Conservation (phyloP, 2,888 invertebrate species). For the Agrochola circellaris region DNA sequence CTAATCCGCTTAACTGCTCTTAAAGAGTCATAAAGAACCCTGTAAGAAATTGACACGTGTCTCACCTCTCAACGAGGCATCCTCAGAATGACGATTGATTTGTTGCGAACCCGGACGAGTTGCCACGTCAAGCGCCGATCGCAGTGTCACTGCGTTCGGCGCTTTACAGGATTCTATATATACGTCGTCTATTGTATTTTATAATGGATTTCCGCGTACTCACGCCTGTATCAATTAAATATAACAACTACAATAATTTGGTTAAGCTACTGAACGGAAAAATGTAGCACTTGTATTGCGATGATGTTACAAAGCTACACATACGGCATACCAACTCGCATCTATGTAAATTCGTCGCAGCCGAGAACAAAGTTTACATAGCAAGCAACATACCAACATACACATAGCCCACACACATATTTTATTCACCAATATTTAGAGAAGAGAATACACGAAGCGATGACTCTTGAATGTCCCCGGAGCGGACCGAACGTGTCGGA, state of each 20-base stretch:
- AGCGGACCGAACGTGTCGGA: slow-evolving; percentile 63
- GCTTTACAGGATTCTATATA: no score
- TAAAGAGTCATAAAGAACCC: no score
- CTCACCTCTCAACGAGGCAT: no score
- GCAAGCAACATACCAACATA: background rate
- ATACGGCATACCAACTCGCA: slow-evolving; percentile 12
- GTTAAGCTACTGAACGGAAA: background rate
- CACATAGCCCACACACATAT: slow-evolving; percentile 30
- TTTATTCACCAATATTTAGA: slow-evolving; percentile 64
- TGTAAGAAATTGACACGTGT: no score
- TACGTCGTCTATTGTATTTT: no score
- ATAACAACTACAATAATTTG: slow-evolving; percentile 2
- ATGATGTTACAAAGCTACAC: background rate
- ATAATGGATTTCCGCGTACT: no score
- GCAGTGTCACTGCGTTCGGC: no score
- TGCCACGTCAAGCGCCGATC: no score
- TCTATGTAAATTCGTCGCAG: slow-evolving; percentile 18
- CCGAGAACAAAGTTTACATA: background rate
- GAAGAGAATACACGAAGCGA: slow-evolving; percentile 56
- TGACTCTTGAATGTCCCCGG: slow-evolving; percentile 59
- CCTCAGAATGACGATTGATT: no score
- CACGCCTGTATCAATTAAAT: no score
- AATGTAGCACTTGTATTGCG: background rate
- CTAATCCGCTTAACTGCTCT: no score
- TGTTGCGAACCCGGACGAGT: no score